Evolutionary conservation across 2,888 invertebrate species (phyloP).

Genomic region (Tinea semifulvella): DNA sequence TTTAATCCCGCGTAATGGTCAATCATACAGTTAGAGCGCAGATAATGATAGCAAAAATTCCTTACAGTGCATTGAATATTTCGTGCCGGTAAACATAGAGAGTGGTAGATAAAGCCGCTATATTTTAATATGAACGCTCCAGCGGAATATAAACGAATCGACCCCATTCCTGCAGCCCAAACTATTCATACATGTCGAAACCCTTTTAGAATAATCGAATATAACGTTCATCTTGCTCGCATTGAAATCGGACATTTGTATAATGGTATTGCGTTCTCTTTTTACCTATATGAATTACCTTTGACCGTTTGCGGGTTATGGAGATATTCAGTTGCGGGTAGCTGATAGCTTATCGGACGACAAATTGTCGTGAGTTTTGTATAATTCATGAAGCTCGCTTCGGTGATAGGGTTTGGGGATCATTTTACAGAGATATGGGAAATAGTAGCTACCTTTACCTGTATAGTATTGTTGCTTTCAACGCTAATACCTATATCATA

Average conservation of each 20-base stretch:
- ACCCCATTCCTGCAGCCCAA: conserved; percentile 34
- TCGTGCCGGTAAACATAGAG: not conserved
- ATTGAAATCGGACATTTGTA: conserved; percentile 37
- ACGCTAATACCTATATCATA: too few species aligned
- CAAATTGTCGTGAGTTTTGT: conserved; percentile 38
- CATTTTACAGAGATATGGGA: too few species aligned
- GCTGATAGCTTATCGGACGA: conserved; percentile 41
- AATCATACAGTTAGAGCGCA: not conserved
- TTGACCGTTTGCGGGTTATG: conserved; percentile 14
- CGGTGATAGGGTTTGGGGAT: conserved; percentile 40
- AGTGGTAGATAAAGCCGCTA: conserved; percentile 8
- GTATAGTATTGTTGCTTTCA: too few species aligned
- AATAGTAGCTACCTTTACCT: too few species aligned
- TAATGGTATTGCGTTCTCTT: conserved; percentile 33
- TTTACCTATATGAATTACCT: conserved; percentile 10
- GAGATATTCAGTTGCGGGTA: conserved; percentile 17
- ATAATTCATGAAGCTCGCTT: conserved; percentile 43
- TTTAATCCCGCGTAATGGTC: conserved; percentile 1
- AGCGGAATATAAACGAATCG: conserved; percentile 22
- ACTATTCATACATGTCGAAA: conserved; percentile 43
- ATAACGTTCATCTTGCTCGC: conserved; percentile 44
- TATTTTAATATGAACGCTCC: conserved; percentile 14
- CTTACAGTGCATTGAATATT: conserved; percentile 9
- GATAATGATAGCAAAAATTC: conserved; percentile 3
- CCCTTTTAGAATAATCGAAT: conserved; percentile 54